phyloP scores from a whole-genome alignment of 2,113 vertebrate genomes.

The Halcyon malimbica region DNA sequence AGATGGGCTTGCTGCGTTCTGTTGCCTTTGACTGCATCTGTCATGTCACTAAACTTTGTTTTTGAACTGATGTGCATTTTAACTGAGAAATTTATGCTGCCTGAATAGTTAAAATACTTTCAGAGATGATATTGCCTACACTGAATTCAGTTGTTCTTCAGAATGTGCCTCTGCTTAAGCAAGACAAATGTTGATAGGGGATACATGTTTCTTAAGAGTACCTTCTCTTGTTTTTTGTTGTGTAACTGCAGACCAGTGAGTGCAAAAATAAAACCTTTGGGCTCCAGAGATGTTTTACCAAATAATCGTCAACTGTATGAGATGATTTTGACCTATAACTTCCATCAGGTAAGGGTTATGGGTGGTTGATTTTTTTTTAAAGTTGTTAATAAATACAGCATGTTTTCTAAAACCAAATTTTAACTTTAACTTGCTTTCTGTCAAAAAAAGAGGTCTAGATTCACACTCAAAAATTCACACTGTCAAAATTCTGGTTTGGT shows the following conservation, averaged over 20 bases:
- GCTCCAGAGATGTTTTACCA: slow-evolving; percentile 89
- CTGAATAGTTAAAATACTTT: neutral
- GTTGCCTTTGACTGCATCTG: neutral
- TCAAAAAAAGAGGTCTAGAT: neutral
- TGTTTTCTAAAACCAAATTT: neutral
- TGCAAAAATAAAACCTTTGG: slow-evolving; percentile 93
- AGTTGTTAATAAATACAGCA: neutral
- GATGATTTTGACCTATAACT: slow-evolving; percentile 92
- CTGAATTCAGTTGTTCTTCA: neutral
- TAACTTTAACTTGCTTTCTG: neutral
- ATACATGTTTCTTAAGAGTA: neutral
- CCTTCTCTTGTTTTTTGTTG: neutral
- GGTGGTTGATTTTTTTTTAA: neutral
- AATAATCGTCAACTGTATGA: slow-evolving; percentile 97
- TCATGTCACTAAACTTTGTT: neutral
- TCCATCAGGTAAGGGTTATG: slow-evolving; percentile 87
- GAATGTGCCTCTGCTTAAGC: neutral
- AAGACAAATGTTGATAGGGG: neutral
- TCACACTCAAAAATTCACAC: neutral
- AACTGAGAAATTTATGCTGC: neutral
- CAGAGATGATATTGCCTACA: neutral
- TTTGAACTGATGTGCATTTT: neutral
- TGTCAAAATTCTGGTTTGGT: neutral
- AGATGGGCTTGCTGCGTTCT: neutral
- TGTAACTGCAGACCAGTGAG: slow-evolving; percentile 83